Evolutionary conservation across 2,113 vertebrate genomes (phyloP).

Genomic region (Colinus virginianus): DNA sequence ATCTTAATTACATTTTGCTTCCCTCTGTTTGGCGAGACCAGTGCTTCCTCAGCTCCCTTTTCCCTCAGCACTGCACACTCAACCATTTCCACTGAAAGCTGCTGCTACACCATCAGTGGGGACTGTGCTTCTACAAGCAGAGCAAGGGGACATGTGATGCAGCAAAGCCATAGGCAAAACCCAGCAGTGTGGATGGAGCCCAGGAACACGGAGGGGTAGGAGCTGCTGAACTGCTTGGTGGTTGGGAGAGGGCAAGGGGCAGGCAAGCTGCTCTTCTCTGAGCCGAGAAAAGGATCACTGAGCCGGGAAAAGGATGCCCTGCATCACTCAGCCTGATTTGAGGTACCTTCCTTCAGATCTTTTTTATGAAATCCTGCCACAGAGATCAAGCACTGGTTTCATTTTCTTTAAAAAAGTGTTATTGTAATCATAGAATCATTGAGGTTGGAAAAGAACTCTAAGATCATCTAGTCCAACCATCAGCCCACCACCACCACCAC

Average conservation of each 20-base stretch:
- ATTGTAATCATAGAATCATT: not conserved
- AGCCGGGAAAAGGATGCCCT: not conserved
- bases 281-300: not conserved
- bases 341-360: not conserved
- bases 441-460: too few species aligned
- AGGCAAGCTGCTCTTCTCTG: accelerated
- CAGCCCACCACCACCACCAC: too few species aligned
- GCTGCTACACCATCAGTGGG: accelerated
- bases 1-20: not conserved
- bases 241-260: not conserved
- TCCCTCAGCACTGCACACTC: not conserved
- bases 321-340: accelerated
- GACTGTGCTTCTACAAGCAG: not conserved
- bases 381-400: not conserved
- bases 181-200: accelerated
- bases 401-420: not conserved
- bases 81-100: not conserved
- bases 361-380: not conserved
- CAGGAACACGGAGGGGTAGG: not conserved
- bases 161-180: not conserved
- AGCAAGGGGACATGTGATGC: accelerated
- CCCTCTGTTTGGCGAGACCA: not conserved
- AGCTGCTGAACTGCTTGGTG: not conserved
- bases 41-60: not conserved
- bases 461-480: too few species aligned